Evolutionary conservation across 1,140 invertebrate genomes (phyloP).

Genomic region (Caenorhabditis brenneri): DNA sequence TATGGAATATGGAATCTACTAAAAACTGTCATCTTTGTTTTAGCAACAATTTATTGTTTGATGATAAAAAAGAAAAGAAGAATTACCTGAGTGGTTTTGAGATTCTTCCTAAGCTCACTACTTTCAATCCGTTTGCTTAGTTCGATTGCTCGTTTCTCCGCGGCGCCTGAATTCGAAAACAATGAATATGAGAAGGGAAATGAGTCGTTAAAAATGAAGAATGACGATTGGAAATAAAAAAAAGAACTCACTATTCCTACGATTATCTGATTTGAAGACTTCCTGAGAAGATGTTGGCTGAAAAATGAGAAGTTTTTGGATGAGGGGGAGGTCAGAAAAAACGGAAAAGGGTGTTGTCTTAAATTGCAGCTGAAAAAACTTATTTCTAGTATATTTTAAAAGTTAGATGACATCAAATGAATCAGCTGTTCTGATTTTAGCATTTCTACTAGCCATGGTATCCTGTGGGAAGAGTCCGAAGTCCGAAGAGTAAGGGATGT

Average conservation of each 20-base stretch:
- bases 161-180: slow-evolving; percentile 7
- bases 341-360: not conserved
- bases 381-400: not conserved
- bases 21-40: too few relatives aligned
- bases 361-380: not conserved
- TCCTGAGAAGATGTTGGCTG: slow-evolving; percentile 21
- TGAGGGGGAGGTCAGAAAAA: not conserved
- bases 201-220: slow-evolving; percentile 4
- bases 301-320: not conserved
- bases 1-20: too few relatives aligned
- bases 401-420: not conserved
- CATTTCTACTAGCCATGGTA: too few relatives aligned
- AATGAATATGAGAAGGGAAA: not conserved
- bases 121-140: slow-evolving; percentile 14
- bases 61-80: too few relatives aligned
- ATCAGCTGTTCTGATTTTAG: not conserved
- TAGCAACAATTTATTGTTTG: too few relatives aligned
- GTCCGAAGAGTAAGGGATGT: too few relatives aligned
- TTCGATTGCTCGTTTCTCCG: slow-evolving; percentile 13
- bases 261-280: slow-evolving; percentile 38
- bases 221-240: not conserved
- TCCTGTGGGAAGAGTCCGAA: too few relatives aligned
- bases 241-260: slow-evolving; percentile 29
- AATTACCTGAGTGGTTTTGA: not conserved
- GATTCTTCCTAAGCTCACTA: slow-evolving; percentile 5